Base-by-base conservation (phyloP, 1,140 invertebrate species). In the Dendrolimus kikuchii region DNA sequence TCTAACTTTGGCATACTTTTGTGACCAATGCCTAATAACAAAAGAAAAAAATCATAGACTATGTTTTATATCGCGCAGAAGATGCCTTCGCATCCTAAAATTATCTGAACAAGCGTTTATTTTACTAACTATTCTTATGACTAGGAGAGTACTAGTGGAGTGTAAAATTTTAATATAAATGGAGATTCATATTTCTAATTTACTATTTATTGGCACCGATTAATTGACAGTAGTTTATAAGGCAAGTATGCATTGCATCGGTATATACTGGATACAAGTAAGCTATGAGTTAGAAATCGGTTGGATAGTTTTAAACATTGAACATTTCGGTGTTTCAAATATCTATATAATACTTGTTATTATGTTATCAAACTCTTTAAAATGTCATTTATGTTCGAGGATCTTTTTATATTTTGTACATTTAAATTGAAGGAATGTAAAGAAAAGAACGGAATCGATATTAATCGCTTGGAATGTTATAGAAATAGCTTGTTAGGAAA, bases 1-100 rank as follows among this genome's bases (percentile, higher is more conserved):
- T 53, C 66, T 77, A 77, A 64, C 74, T 80, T 80, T 80, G 74
- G 77, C 71, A 70, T 73, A 69, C 57, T 64, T 68, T 76, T 76
- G 73, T 77, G 71, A 77, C 74, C 71, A 69, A 77, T 66, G 55
- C 57, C 49, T 60, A 23, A 23, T 23, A 23, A 23, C 23, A 23
- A 23, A 23, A 23, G 23, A 23, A 23, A 23, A 23, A 23, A 23
- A 23, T 23, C 23, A 23, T 23, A 23, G 23, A 23, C 23, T 23
- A 38, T 37, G 5, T n/a, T 45, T 45, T 45, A 45, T 45, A 45
- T 9, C n/a, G 43, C 5, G 43, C n/a, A 10, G 43, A 7, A 48
- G 38, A 23, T 23, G 23, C 23, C 23, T 23, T 23, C 23, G 23
- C 23, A 23, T 23, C 23, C 1, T 23, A 23, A 23, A 23, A 23